Evolutionary conservation across 2,888 invertebrate species (phyloP).

Genomic region (Tetramorium bicarinatum): DNA sequence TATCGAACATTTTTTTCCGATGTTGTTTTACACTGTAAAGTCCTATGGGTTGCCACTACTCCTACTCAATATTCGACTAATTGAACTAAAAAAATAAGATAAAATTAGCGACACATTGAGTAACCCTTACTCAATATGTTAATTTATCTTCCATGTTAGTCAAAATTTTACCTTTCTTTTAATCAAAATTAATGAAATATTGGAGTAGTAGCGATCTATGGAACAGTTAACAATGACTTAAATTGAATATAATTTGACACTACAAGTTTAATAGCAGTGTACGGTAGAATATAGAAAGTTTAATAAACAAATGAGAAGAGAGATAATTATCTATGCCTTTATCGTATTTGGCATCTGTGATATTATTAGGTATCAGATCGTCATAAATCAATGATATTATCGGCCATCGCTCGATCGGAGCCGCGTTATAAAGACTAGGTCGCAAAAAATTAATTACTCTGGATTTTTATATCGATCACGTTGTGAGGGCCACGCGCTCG

Average conservation of each 20-base stretch:
- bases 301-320: not conserved
- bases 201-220: too few species aligned
- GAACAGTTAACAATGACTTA: too few species aligned
- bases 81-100: too few species aligned
- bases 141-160: too few species aligned
- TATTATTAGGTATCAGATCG: slow-evolving; percentile 33
- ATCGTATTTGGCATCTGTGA: slow-evolving; percentile 11
- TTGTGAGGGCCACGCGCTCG: slow-evolving; percentile 35
- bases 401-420: slow-evolving; percentile 13
- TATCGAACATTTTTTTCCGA: not conserved
- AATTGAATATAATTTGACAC: too few species aligned
- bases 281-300: not conserved
- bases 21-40: not conserved
- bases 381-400: slow-evolving; percentile 43
- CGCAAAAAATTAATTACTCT: slow-evolving; percentile 53
- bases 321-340: slow-evolving; percentile 3
- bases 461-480: slow-evolving; percentile 24
- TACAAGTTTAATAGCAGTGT: too few species aligned
- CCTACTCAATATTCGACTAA: too few species aligned
- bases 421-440: slow-evolving; percentile 12
- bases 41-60: too few species aligned
- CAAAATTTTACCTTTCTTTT: too few species aligned
- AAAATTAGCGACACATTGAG: too few species aligned
- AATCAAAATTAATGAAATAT: too few species aligned
- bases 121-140: too few species aligned